Base-by-base conservation (phyloP, 2,113 vertebrate species). In the Halcyon senegalensis region DNA sequence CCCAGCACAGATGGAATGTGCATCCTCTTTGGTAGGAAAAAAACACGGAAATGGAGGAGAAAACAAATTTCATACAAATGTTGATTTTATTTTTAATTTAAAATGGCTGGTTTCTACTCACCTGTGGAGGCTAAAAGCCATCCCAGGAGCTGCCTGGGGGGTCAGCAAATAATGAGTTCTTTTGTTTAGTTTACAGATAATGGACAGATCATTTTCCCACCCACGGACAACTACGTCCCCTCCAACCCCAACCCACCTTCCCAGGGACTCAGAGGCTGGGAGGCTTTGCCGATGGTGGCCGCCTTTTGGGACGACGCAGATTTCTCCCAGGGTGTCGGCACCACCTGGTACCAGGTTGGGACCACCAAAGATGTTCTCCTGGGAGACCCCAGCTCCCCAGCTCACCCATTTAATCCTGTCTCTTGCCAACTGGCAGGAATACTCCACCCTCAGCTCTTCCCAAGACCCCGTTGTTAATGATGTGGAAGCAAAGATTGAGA, bases 171-270 rank as follows among this genome's bases (percentile, higher is more conserved):
- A 78, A 93, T 5, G 4, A 77, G 35, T 78, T 78, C 1, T 89
- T 96, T 44, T 87, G 35, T 21, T 90, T 94, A 98, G 98, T 98
- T 98, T 93, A 98, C 98, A 97, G 98, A 98, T 86, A 98, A 98
- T 0, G 98, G 98, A 44, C 98, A 98, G 86, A 98, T 98, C 44
- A 84, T 98, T 91, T 98, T 98, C 92, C 98, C 98, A 20, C 70
- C 96, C 63, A 98, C 97, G 35, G 96, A 96, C 53, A 94, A 96
- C 39, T 78, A 94, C 1, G 2, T 96, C 20, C 97, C 85, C 13
- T 93, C 95, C 79, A 98, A 97, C 46, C 96, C 98, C 31, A 96
- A 98, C 60, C 97, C 98, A 11, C 97, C 95, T 16, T 21, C 27
- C 16, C 2, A 1, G n/a, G 97, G 97, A 46, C 98, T 98, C 95